Conservation (phyloP, 2,888 invertebrate genomes). For the Orthonychiurus folsomi region DNA sequence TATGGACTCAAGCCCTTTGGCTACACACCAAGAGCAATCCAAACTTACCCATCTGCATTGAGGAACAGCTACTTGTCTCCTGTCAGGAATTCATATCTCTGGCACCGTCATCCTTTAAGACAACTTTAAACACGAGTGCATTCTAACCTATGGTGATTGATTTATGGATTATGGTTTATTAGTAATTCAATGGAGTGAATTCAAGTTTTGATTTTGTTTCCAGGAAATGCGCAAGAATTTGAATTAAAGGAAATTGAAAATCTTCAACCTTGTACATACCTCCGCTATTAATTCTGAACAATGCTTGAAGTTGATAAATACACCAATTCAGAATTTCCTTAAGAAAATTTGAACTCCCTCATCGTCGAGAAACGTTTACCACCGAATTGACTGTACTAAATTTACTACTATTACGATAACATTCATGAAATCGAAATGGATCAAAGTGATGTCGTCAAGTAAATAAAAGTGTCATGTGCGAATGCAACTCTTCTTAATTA, state of each 20-base stretch:
- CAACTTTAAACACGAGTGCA: constrained; percentile 18
- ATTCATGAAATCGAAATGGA: too few relatives aligned
- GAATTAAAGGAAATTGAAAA: neutral
- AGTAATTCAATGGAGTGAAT: neutral
- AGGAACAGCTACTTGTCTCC: constrained; percentile 84
- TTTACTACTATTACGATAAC: too few relatives aligned
- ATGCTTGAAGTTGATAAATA: neutral
- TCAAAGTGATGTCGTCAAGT: constrained; percentile 9
- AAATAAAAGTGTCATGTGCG: too few relatives aligned
- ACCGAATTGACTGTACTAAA: too few relatives aligned
- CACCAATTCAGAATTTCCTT: neutral
- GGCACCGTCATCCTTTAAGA: constrained; percentile 75
- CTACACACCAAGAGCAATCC: constrained; percentile 45
- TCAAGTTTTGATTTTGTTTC: neutral
- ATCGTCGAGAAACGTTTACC: too few relatives aligned
- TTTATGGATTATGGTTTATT: neutral
- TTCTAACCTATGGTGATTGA: neutral
- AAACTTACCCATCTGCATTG: constrained; percentile 33
- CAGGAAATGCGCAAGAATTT: neutral
- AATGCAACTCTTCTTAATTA: neutral
- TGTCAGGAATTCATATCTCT: constrained; percentile 80
- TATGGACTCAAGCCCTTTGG: constrained; percentile 51
- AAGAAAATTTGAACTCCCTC: too few relatives aligned
- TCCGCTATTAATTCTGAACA: neutral
- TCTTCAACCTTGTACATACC: neutral